phyloP scores from a whole-genome alignment of 2,113 vertebrate genomes.

The Tiliqua scincoides region DNA sequence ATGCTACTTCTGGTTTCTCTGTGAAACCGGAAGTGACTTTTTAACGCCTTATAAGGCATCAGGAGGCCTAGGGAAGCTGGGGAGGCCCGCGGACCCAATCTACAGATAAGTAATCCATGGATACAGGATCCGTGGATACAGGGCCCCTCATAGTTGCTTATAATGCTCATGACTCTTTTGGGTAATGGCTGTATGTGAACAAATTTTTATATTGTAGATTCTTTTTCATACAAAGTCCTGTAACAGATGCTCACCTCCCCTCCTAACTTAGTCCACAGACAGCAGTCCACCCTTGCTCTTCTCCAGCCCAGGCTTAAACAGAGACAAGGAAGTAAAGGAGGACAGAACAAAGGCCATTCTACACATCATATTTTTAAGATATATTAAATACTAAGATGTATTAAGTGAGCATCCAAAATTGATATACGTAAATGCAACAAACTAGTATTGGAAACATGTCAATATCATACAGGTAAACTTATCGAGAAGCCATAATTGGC shows the following conservation, averaged over 20 bases:
- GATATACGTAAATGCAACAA: not conserved
- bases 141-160: no score
- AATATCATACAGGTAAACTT: not conserved
- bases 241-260: not conserved
- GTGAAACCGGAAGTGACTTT: no score
- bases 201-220: not conserved
- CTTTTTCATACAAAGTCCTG: not conserved
- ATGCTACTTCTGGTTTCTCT: no score
- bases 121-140: no score
- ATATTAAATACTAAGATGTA: not conserved
- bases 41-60: no score
- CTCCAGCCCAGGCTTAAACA: not conserved
- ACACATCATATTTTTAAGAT: not conserved
- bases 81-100: no score
- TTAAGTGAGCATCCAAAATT: not conserved
- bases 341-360: not conserved
- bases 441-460: no score
- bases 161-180: not conserved
- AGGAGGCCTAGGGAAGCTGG: no score
- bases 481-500: not conserved
- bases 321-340: not conserved
- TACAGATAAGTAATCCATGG: no score
- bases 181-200: not conserved
- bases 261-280: not conserved
- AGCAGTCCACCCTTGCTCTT: not conserved